phyloP scores from a whole-genome alignment of 2,888 invertebrate species.

The Harpalus rubripes region DNA sequence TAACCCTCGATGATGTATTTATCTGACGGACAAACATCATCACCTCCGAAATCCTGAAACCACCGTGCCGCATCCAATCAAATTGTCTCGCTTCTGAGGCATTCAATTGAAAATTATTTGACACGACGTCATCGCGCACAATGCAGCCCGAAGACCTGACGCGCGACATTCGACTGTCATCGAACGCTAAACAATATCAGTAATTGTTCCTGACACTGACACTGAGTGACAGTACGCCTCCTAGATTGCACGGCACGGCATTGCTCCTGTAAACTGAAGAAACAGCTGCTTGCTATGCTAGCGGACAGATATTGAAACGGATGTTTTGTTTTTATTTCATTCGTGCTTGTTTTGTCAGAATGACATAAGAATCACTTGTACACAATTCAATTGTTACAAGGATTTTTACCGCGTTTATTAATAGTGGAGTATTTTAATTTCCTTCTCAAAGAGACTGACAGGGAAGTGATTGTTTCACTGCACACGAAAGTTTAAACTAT shows the following conservation, averaged over 20 bases:
- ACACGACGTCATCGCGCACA: neutral
- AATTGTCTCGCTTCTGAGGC: neutral
- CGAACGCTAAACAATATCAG: constrained; percentile 2
- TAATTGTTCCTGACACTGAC: constrained; percentile 1
- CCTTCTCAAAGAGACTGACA: neutral
- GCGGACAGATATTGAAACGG: neutral
- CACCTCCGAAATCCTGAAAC: neutral
- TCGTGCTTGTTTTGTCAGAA: neutral
- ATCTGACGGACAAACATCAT: neutral
- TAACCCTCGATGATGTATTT: neutral
- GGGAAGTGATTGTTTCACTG: neutral
- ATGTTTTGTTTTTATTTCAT: neutral
- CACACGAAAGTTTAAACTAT: neutral
- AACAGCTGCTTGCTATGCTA: neutral
- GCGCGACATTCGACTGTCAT: neutral
- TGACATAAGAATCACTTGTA: constrained; percentile 2
- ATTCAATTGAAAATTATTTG: constrained; percentile 4
- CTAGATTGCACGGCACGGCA: neutral
- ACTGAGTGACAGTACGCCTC: neutral
- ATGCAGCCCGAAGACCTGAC: neutral
- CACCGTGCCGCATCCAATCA: neutral
- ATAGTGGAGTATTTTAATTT: neutral
- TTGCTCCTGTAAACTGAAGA: neutral
- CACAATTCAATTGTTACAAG: constrained; percentile 1
- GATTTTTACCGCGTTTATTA: neutral